Evolutionary conservation across 2,113 vertebrate genomes (phyloP), one percentile per base, ranked within the genome.

Genomic region (Hiodon tergisus): DNA sequence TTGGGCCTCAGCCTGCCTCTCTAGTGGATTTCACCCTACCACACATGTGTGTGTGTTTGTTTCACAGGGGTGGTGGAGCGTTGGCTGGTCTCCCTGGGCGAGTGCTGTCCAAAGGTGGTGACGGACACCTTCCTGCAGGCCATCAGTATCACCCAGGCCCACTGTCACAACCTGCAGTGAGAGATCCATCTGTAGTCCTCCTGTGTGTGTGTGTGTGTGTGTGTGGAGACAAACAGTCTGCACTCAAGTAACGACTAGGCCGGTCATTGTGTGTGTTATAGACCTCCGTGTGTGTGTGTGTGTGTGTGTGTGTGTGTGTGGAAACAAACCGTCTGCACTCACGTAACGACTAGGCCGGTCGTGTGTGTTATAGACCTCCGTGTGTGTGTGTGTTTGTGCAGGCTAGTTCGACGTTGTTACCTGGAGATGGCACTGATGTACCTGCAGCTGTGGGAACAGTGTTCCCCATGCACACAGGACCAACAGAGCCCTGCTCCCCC

Each of bases 111-210:
- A 53, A 79, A 76, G 71, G 46, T 5, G 72, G 82, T 82, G 82
- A 58, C 78, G 72, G 82, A 92, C 72, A 86, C 80, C 74, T 88
- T 96, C 4, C 81, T 87, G 76, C 83, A 93, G 69, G 88, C 91
- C 83, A 83, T 94, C 84, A 86, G 85, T 55, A 61, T 91, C 57
- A 89, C 86, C 73, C 83, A 86, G 74, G 78, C 67, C 77, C 79
- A 91, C 76, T 87, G 91, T 68, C 91, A 92, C 83, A 93, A 92
- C n/a, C 83, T 89, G 62, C 85, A 87, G 94, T 95, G 86, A 92
- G 88, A 11, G 4, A 11, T 7, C 13, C 9, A 14, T 50, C 6
- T 55, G 7, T 57, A 46, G 7, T 10, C 47, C 2, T 10, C 48
- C 11, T 61, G 17, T 71, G 48, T 76, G 47, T 71, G 31, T 52